Percentiles rank a stretch among this genome's conserved stretches.
Evolutionary conservation across 2,888 invertebrate genomes (phyloP).

Genomic region (Apotomis turbidana): DNA sequence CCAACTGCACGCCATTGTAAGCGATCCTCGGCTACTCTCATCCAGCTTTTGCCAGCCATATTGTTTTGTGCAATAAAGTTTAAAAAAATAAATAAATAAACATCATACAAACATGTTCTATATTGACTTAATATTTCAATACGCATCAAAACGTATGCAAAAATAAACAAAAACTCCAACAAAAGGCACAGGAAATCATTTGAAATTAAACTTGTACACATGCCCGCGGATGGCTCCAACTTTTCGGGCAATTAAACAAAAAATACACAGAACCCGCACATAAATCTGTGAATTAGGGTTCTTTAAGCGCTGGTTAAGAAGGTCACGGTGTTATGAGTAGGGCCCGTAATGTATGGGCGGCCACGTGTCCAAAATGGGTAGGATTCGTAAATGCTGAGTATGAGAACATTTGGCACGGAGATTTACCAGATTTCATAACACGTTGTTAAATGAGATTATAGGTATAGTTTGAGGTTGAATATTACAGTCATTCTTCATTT

Average conservation of each 20-base stretch:
- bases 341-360: slow-evolving; percentile 31
- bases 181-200: not conserved
- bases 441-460: slow-evolving; percentile 17
- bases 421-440: slow-evolving; percentile 8
- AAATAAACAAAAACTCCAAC: not conserved
- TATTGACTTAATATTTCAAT: not conserved
- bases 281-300: slow-evolving; percentile 35
- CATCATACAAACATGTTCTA: not conserved
- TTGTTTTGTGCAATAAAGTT: too few relatives aligned
- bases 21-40: too few relatives aligned
- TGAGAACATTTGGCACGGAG: slow-evolving; percentile 23
- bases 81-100: too few relatives aligned
- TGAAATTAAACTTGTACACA: not conserved
- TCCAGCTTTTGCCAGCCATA: too few relatives aligned
- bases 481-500: too few relatives aligned
- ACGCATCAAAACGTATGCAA: not conserved
- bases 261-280: slow-evolving; percentile 31
- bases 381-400: slow-evolving; percentile 23
- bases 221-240: not conserved
- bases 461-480: not conserved
- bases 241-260: slow-evolving; percentile 32
- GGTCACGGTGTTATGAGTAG: slow-evolving; percentile 10
- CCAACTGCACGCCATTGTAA: too few relatives aligned
- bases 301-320: slow-evolving; percentile 36
- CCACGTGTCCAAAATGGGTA: slow-evolving; percentile 35